Conservation (phyloP, 1,140 invertebrate genomes). For the Pachypeltis micranthus region DNA sequence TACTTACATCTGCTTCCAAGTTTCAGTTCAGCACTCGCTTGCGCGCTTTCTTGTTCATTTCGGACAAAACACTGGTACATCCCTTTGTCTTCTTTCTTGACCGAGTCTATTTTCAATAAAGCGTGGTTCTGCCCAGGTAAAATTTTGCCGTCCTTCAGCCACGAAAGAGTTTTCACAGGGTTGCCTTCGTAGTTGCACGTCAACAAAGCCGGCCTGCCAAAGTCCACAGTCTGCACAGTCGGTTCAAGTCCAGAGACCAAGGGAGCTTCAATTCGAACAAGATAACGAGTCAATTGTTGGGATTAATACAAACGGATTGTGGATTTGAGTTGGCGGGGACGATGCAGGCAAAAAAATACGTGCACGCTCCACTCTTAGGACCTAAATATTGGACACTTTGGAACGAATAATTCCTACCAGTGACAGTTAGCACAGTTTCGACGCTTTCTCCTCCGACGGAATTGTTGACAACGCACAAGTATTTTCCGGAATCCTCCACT, state of each 20-base stretch:
- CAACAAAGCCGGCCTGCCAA: constrained; percentile 77
- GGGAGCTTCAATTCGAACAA: constrained; percentile 55
- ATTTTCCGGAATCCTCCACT: constrained; percentile 86
- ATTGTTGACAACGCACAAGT: constrained; percentile 87
- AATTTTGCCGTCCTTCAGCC: constrained; percentile 84
- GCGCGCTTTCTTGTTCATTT: constrained; percentile 86
- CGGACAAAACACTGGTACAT: constrained; percentile 96
- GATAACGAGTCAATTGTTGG: constrained; percentile 14
- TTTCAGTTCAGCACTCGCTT: constrained; percentile 82
- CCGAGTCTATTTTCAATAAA: constrained; percentile 70
- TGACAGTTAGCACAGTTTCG: constrained; percentile 83
- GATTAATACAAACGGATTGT: too few relatives aligned
- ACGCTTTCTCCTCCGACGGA: constrained; percentile 85
- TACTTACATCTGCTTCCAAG: constrained; percentile 76
- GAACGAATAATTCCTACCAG: constrained; percentile 42
- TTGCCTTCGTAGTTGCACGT: constrained; percentile 83
- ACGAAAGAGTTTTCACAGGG: constrained; percentile 75
- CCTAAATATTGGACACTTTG: too few relatives aligned
- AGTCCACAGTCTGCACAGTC: constrained; percentile 80
- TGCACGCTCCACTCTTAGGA: too few relatives aligned
- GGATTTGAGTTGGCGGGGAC: too few relatives aligned
- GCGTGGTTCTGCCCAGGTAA: constrained; percentile 61
- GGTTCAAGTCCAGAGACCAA: constrained; percentile 78
- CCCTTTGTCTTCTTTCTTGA: constrained; percentile 88
- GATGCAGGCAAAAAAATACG: too few relatives aligned